Conservation (phyloP, 2,797 vertebrate species). For the Novumbra hubbsi region DNA sequence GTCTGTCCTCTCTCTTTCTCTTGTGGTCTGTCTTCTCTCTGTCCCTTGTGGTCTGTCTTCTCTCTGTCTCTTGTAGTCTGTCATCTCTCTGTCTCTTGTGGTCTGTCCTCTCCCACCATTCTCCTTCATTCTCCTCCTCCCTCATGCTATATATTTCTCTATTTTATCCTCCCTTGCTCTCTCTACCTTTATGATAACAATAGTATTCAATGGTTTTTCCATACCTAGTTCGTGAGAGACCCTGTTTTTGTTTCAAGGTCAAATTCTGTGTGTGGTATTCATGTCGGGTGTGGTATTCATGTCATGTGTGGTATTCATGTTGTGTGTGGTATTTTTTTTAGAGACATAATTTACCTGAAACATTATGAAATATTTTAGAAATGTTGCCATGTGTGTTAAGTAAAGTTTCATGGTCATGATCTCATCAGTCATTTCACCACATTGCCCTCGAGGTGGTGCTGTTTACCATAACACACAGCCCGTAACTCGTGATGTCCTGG, state of each 20-base stretch:
- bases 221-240: not conserved
- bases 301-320: no score
- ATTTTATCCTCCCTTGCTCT: not conserved
- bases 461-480: slow-evolving; percentile 78
- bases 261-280: not conserved
- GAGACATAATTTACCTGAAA: not conserved
- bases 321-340: not conserved
- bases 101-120: slow-evolving; percentile 22
- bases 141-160: not conserved
- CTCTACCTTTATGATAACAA: not conserved
- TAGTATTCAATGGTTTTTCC: not conserved
- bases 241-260: not conserved
- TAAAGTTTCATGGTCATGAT: slow-evolving; percentile 20
- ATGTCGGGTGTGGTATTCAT: not conserved
- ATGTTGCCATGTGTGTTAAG: not conserved
- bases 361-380: not conserved
- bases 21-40: no score
- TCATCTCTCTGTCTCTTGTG: no score
- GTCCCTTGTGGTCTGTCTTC: no score
- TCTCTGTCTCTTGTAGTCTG: no score
- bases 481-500: slow-evolving; percentile 7
- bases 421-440: slow-evolving; percentile 37
- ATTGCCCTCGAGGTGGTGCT: slow-evolving; percentile 89
- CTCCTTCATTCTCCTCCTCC: not conserved
- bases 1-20: slow-evolving; percentile 15